phyloP scores from a whole-genome alignment of 1,140 invertebrate genomes.

The Hetaerina americana region DNA sequence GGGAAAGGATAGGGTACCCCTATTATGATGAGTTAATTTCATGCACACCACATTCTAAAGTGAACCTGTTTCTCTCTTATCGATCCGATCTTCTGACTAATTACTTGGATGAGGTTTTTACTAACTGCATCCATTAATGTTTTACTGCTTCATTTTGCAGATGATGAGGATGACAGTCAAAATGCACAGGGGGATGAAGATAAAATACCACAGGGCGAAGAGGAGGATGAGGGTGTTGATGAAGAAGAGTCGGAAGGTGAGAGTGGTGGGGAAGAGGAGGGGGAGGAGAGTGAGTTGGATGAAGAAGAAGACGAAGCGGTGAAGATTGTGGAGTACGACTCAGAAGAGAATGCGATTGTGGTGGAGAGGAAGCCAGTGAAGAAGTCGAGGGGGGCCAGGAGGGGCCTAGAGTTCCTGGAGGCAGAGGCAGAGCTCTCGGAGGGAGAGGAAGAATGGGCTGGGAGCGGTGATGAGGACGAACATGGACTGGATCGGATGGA shows the following conservation, averaged over 20 bases:
- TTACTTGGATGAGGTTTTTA: no score
- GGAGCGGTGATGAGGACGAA: constrained; percentile 66
- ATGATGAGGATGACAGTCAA: not conserved
- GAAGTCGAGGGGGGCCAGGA: constrained; percentile 7
- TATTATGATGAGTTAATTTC: no score
- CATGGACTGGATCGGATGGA: constrained; percentile 56
- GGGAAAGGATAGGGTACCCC: no score
- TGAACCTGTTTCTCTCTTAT: no score
- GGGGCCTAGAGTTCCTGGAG: constrained; percentile 57
- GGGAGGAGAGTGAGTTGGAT: not conserved
- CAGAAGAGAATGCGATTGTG: constrained; percentile 53
- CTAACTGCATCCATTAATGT: no score
- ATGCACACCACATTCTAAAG: no score
- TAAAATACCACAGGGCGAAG: not conserved
- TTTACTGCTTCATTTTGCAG: not conserved
- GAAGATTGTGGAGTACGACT: constrained; percentile 47
- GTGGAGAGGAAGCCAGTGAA: not conserved
- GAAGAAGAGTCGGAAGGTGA: no score
- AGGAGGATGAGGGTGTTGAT: not conserved
- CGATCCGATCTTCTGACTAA: no score
- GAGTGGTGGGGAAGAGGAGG: not conserved
- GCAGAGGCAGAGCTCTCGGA: constrained; percentile 77
- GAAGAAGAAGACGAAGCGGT: not conserved
- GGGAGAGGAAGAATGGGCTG: constrained; percentile 45
- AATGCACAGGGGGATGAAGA: not conserved